phyloP scores from a whole-genome alignment of 2,888 invertebrate genomes.

The Trissolcus brochymenae region DNA sequence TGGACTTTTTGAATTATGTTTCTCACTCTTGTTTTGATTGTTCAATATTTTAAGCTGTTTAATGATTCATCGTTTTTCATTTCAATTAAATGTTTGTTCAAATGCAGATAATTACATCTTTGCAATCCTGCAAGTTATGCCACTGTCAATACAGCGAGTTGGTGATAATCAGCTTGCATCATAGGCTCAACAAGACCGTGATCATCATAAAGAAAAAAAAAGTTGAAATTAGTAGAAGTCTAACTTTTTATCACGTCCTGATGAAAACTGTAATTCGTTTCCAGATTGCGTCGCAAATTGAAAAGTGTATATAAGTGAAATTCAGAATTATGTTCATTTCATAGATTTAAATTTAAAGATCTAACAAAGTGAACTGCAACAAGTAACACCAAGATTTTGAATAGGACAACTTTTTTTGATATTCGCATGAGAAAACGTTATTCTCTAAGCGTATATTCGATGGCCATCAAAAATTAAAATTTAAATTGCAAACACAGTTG shows the following conservation, averaged over 20 bases:
- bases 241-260: constrained; percentile 26
- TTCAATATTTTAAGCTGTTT: background rate
- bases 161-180: constrained; percentile 54
- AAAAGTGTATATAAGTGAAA: no score
- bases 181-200: constrained; percentile 56
- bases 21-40: background rate
- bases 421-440: no score
- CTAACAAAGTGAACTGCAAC: no score
- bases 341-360: no score
- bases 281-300: no score
- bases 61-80: background rate
- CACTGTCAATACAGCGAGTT: constrained; percentile 45
- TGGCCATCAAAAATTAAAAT: background rate
- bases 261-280: constrained; percentile 11
- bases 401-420: no score
- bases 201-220: constrained; percentile 34
- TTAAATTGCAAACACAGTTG: constrained; percentile 6
- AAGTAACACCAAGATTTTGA: no score
- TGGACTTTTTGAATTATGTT: background rate
- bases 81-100: no score
- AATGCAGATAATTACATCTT: no score
- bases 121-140: constrained; percentile 38
- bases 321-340: no score
- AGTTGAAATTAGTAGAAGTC: constrained; percentile 31
- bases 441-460: background rate